A percentile compares a stretch with the other conserved stretches of the same genome.
phyloP scores from a whole-genome alignment of 2,888 invertebrate genomes.

The Cephus nigrinus region DNA sequence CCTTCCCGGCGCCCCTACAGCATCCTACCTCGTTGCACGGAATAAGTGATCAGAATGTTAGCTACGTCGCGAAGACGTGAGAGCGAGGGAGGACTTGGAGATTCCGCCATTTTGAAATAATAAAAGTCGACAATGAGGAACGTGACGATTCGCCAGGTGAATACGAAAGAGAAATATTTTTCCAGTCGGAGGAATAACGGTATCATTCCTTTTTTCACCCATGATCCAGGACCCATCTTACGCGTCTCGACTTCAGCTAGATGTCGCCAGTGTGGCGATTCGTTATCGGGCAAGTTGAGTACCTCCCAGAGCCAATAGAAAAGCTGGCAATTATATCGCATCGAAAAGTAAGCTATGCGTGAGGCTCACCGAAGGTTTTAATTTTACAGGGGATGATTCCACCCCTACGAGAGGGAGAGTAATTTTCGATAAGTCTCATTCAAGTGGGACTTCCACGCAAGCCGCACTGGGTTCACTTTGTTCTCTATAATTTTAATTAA shows the following conservation, averaged over 20 bases:
- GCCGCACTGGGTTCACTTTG: constrained; percentile 30
- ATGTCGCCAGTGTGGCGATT: not conserved
- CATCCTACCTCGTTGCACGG: constrained; percentile 20
- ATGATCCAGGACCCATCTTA: not conserved
- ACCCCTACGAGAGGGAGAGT: not conserved
- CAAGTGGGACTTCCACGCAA: not conserved
- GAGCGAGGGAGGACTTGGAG: not conserved
- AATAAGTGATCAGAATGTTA: constrained; percentile 43
- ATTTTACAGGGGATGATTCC: not conserved
- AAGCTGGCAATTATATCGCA: not conserved
- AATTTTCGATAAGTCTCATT: not conserved
- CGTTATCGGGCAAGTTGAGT: not conserved
- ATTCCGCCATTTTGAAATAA: not conserved
- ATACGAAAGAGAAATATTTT: not conserved
- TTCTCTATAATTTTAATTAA: constrained; percentile 49
- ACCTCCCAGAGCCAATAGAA: not conserved
- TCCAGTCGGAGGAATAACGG: not conserved
- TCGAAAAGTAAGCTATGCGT: not conserved
- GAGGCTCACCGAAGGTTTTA: not conserved
- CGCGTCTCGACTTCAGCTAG: not conserved
- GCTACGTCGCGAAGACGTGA: not conserved
- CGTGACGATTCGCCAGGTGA: not conserved
- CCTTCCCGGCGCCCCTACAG: constrained; percentile 6
- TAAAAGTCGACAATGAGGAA: not conserved
- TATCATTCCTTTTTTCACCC: not conserved